These are phyloP conservation scores for Scaptomyza montana DNA, from an alignment of 1,140 invertebrate species.

Conservation along the genomic window DNA sequence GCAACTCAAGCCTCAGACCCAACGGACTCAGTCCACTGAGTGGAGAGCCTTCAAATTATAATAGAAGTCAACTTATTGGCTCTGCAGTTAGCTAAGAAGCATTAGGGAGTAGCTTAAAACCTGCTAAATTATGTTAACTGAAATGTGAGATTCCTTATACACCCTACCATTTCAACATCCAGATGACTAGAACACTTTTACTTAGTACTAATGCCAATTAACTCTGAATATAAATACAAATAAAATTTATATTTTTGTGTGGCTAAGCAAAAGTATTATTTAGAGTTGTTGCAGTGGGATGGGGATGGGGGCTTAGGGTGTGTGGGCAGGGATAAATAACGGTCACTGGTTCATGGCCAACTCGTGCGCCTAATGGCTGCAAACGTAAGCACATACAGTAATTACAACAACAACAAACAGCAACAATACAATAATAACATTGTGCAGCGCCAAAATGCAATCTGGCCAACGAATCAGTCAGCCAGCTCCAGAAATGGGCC, in stretches of 20 bases:
- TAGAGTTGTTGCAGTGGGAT: neutral
- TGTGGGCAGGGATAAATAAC: slow-evolving; percentile 17
- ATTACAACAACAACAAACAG: slow-evolving; percentile 50
- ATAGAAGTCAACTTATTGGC: slow-evolving; percentile 27
- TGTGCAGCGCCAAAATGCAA: slow-evolving; percentile 68
- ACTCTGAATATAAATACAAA: slow-evolving; percentile 8
- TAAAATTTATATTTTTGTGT: slow-evolving; percentile 35
- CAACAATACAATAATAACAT: slow-evolving; percentile 46
- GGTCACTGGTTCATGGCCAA: slow-evolving; percentile 76
- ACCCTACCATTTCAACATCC: neutral
- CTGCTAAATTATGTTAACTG: neutral
- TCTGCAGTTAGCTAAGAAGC: slow-evolving; percentile 10
- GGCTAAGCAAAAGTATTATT: slow-evolving; percentile 41
- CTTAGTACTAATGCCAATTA: slow-evolving; percentile 11
- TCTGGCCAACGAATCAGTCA: slow-evolving; percentile 75
- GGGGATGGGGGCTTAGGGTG: neutral
- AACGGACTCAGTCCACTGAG: neutral
- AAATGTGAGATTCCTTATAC: neutral
- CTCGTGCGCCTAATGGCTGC: slow-evolving; percentile 73
- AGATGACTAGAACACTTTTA: slow-evolving; percentile 11
- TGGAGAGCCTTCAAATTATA: slow-evolving; percentile 28
- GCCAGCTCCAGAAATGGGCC: slow-evolving; percentile 44
- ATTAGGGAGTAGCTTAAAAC: slow-evolving; percentile 11
- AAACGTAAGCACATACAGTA: slow-evolving; percentile 57
- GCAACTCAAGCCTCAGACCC: slow-evolving; percentile 8